Evolutionary conservation across 2,113 vertebrate genomes (phyloP).

Genomic region (Stegostoma tigrinum): DNA sequence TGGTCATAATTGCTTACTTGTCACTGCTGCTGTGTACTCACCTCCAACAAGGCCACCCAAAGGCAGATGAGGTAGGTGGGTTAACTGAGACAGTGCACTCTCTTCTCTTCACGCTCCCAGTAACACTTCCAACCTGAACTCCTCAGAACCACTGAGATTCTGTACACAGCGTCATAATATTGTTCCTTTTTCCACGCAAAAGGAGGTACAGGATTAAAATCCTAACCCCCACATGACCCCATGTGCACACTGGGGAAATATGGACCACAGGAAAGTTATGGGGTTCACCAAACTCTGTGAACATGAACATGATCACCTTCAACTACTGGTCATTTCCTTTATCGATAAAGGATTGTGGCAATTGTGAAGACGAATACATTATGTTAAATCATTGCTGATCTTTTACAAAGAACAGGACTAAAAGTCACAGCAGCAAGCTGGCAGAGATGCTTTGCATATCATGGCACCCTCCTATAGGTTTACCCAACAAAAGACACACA

Average conservation of each 20-base stretch:
- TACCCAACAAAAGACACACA: background rate
- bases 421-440: background rate
- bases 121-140: too few species aligned
- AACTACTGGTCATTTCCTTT: background rate
- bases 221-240: background rate
- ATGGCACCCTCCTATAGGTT: background rate
- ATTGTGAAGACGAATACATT: background rate
- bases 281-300: background rate
- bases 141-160: too few species aligned
- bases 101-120: too few species aligned
- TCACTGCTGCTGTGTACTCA: too few species aligned
- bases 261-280: background rate
- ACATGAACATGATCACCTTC: background rate
- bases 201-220: background rate
- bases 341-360: background rate
- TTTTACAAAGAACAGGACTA: background rate
- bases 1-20: too few species aligned
- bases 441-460: background rate
- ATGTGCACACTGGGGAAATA: background rate
- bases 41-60: too few species aligned
- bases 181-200: background rate
- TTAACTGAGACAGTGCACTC: too few species aligned
- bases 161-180: too few species aligned
- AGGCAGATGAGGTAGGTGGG: too few species aligned
- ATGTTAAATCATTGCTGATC: background rate